Percentiles rank a stretch among this genome's conserved stretches.
These are phyloP conservation scores for Euglossa dilemma DNA, from an alignment of 1,140 invertebrate genomes.

Conservation along the genomic window DNA sequence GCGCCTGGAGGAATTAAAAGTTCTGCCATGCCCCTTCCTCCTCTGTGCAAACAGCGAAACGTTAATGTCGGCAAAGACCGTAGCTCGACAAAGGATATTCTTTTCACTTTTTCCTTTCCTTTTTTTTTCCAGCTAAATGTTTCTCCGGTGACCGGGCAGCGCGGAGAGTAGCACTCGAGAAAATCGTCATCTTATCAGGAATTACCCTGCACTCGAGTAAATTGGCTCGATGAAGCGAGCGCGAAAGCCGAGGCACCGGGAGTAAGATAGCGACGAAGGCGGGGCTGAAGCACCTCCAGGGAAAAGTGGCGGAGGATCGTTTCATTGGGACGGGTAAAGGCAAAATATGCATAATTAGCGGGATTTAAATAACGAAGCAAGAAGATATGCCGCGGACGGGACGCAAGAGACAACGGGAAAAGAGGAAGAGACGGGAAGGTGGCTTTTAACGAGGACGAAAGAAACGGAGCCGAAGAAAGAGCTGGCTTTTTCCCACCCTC, in stretches of 20 bases:
- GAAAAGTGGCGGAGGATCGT: conserved; percentile 22
- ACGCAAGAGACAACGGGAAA: too few species aligned
- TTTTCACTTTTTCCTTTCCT: not conserved
- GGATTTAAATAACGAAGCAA: conserved; percentile 59
- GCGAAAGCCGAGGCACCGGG: conserved; percentile 16
- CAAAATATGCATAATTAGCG: conserved; percentile 66
- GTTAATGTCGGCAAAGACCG: not conserved
- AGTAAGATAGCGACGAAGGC: conserved; percentile 14
- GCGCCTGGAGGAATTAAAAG: not conserved
- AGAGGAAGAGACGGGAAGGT: not conserved
- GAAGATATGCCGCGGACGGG: conserved; percentile 2
- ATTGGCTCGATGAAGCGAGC: conserved; percentile 58
- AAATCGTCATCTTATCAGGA: conserved; percentile 66
- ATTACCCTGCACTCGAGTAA: conserved; percentile 66
- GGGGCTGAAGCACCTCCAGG: not conserved
- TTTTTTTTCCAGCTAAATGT: conserved; percentile 17
- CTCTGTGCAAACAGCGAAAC: not conserved
- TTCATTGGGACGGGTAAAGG: conserved; percentile 56
- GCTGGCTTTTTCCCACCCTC: conserved; percentile 12
- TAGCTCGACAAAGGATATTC: not conserved
- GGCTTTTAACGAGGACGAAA: conserved; percentile 43
- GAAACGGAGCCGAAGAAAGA: conserved; percentile 22
- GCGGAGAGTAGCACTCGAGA: conserved; percentile 42
- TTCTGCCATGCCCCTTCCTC: not conserved
- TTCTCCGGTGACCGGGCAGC: not conserved